Evolutionary conservation across 2,888 invertebrate species (phyloP).

Genomic region (Poecilus cupreus): DNA sequence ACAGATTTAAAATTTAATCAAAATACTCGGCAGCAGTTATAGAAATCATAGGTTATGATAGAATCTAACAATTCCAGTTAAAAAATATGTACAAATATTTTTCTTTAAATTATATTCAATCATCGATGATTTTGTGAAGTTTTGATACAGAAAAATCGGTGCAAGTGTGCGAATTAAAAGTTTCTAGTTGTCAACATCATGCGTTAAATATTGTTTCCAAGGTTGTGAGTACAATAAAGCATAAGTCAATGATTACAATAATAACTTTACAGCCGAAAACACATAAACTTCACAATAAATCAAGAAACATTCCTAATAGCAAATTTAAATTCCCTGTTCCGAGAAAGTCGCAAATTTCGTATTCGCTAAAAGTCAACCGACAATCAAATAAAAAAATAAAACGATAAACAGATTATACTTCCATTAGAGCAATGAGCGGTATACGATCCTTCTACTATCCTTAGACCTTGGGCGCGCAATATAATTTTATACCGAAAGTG

Average conservation of each 20-base stretch:
- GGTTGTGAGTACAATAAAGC: no score
- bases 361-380: constrained; percentile 2
- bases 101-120: no score
- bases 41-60: no score
- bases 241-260: neutral
- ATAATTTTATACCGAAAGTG: constrained; percentile 58
- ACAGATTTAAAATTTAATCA: no score
- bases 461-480: constrained; percentile 38
- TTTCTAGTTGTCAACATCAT: no score
- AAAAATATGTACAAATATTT: no score
- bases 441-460: neutral
- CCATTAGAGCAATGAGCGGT: constrained; percentile 11
- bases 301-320: neutral
- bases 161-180: no score
- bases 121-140: no score
- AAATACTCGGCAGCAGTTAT: no score
- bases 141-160: no score
- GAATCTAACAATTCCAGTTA: no score
- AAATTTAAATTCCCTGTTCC: neutral
- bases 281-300: constrained; percentile 1
- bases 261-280: neutral
- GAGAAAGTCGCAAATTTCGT: constrained; percentile 2
- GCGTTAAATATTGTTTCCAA: no score
- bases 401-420: constrained; percentile 54
- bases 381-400: constrained; percentile 53